Evolutionary conservation across 2,113 vertebrate species (phyloP).

Genomic region (Thamnaconus septentrionalis): DNA sequence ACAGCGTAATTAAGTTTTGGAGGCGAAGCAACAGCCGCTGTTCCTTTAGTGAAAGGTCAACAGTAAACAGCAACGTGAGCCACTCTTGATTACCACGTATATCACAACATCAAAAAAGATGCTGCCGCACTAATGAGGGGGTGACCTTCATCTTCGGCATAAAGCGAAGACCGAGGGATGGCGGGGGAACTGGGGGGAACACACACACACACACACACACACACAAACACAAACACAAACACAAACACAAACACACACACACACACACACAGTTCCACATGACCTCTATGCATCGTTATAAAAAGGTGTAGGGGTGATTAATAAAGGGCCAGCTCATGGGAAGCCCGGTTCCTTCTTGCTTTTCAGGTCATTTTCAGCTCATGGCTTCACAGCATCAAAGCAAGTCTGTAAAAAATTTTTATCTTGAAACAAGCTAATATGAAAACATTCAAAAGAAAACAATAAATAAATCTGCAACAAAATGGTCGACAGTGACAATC

Average conservation of each 20-base stretch:
- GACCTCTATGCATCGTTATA: slow-evolving; percentile 45
- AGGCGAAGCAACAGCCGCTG: slow-evolving; percentile 58
- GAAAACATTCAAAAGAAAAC: too few relatives aligned
- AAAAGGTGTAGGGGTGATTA: slow-evolving; percentile 35
- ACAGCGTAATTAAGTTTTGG: slow-evolving; percentile 65
- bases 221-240: slow-evolving; percentile 46
- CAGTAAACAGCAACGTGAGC: slow-evolving; percentile 56
- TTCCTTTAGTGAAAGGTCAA: slow-evolving; percentile 72
- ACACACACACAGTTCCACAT: slow-evolving; percentile 35
- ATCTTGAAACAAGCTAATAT: too few relatives aligned
- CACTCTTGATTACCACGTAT: slow-evolving; percentile 68
- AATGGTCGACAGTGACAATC: too few relatives aligned
- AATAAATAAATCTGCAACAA: too few relatives aligned
- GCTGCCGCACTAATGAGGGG: slow-evolving; percentile 65
- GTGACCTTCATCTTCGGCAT: slow-evolving; percentile 63
- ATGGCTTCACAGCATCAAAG: too few relatives aligned
- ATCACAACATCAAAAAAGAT: slow-evolving; percentile 70
- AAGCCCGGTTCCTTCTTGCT: not conserved
- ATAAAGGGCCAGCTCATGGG: not conserved
- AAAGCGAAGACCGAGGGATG: not conserved
- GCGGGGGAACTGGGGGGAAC: not conserved
- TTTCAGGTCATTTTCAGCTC: too few relatives aligned
- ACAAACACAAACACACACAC: slow-evolving; percentile 42
- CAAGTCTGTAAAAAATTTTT: too few relatives aligned
- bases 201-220: slow-evolving; percentile 32